Base-by-base conservation (phyloP, 2,797 vertebrate species). In the Taenioides sp. region DNA sequence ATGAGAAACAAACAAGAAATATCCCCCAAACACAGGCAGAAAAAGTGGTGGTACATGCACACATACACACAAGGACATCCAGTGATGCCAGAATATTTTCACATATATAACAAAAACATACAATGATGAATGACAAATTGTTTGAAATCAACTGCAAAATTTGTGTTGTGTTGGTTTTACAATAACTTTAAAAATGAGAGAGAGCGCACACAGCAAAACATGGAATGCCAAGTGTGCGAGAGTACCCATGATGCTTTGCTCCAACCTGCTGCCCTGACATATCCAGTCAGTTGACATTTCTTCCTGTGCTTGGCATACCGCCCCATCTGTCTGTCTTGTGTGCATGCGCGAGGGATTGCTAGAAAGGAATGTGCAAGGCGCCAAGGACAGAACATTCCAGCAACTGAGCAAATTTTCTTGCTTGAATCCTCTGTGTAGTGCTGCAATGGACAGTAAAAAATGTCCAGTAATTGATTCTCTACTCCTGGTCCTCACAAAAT, bases 221-320 rank as follows among this genome's bases (percentile, higher is more conserved):
- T 52, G 78, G 78, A 87, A 89, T 84, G 83, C 80, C 72, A 62
- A 65, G 77, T 79, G 71, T 77, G 83, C 75, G 75, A 79, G 80
- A 74, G 69, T 67, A 71, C 76, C 83, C 82, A 89, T 73, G 83
- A 87, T 85, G 82, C 81, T 80, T 79, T 84, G 78, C 80, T 86
- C 84, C 76, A 80, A 76, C 70, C 78, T 77, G 72, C 76, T 86
- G 78, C 78, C 82, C 64, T 74, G 81, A 84, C 77, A 84, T 82
- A 91, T 89, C 89, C 77, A 68, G 92, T 92, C 37, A 60, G 84
- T 84, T 83, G 70, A 85, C 87, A 67, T 76, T 71, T 77, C 62
- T 55, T 54, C 37, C 77, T 69, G 70, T 80, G 75, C 70, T 78
- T 83, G 80, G 81, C 77, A 66, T 64, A 34, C 31, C 71, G 74